A percentile compares a stretch with the other conserved stretches of the same genome.
phyloP scores from a whole-genome alignment of 37 sponge, comb jelly and placozoan species.

The Aplysina aerophoba region DNA sequence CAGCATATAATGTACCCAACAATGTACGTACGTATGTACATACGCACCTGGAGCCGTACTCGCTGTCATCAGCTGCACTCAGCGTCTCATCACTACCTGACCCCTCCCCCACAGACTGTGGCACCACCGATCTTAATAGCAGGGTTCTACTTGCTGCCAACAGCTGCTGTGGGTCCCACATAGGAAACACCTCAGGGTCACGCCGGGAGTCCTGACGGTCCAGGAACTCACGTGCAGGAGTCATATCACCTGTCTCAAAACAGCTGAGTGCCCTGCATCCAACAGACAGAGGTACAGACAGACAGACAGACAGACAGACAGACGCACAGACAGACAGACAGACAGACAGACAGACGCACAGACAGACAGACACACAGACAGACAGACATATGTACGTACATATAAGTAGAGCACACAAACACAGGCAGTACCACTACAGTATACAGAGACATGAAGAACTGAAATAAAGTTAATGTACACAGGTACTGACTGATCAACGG shows the following conservation, averaged over 20 bases:
- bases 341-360: no score
- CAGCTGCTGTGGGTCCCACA: slow-evolving; percentile 86
- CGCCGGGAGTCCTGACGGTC: slow-evolving; percentile 52
- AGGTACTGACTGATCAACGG: no score
- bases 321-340: not conserved
- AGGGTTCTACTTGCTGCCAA: slow-evolving; percentile 70
- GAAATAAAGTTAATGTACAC: no score
- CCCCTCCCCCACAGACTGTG: slow-evolving; percentile 55
- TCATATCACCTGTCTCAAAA: slow-evolving; percentile 55
- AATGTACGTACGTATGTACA: no score
- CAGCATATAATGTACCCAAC: no score
- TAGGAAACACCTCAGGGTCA: slow-evolving; percentile 82
- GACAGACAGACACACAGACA: no score
- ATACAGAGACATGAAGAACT: no score
- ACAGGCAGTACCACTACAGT: no score
- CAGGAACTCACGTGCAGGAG: slow-evolving; percentile 39
- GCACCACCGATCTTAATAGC: slow-evolving; percentile 62
- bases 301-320: not conserved
- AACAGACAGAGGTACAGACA: not conserved
- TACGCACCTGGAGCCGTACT: slow-evolving; percentile 37
- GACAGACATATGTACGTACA: no score
- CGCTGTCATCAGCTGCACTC: slow-evolving; percentile 48
- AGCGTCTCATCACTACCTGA: slow-evolving; percentile 73
- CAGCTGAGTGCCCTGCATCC: slow-evolving; percentile 54
- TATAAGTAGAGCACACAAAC: no score